phyloP scores from a whole-genome alignment of 2,888 invertebrate species.

The Pharmacophagus antenor region DNA sequence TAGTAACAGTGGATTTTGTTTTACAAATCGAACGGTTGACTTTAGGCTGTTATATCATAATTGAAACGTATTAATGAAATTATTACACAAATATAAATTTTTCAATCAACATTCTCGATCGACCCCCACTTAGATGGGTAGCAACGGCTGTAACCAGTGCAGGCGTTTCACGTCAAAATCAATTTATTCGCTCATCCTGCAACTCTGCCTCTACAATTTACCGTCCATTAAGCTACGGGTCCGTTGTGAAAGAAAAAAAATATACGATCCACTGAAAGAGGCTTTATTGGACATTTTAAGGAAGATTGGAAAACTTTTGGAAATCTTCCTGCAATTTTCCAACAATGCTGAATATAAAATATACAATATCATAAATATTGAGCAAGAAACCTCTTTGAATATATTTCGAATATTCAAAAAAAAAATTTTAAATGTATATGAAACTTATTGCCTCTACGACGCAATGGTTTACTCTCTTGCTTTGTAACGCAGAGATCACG shows the following conservation, averaged over 20 bases:
- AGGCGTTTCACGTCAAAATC: slow-evolving; percentile 21
- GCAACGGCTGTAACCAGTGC: neutral
- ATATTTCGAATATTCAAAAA: neutral
- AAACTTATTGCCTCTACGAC: too few species aligned
- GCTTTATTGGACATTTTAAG: slow-evolving; percentile 16
- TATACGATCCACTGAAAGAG: slow-evolving; percentile 15
- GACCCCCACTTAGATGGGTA: too few species aligned
- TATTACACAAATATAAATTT: too few species aligned
- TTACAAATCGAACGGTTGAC: too few species aligned
- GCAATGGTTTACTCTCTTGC: too few species aligned
- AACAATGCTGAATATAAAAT: neutral
- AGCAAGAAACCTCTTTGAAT: neutral
- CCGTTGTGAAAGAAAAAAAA: slow-evolving; percentile 25
- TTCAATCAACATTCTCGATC: too few species aligned
- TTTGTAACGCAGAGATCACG: too few species aligned
- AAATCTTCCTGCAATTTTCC: slow-evolving; percentile 8
- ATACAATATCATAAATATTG: neutral
- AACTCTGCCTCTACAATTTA: slow-evolving; percentile 28
- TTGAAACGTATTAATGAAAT: too few species aligned
- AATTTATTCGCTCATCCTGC: slow-evolving; percentile 27
- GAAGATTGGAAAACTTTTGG: slow-evolving; percentile 27
- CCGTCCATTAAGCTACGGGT: slow-evolving; percentile 27
- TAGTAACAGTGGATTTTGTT: too few species aligned
- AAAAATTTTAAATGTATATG: too few species aligned
- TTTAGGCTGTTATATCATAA: too few species aligned